Evolutionary conservation across 2,113 vertebrate genomes (phyloP).

Genomic region (Hirundichthys speculiger): DNA sequence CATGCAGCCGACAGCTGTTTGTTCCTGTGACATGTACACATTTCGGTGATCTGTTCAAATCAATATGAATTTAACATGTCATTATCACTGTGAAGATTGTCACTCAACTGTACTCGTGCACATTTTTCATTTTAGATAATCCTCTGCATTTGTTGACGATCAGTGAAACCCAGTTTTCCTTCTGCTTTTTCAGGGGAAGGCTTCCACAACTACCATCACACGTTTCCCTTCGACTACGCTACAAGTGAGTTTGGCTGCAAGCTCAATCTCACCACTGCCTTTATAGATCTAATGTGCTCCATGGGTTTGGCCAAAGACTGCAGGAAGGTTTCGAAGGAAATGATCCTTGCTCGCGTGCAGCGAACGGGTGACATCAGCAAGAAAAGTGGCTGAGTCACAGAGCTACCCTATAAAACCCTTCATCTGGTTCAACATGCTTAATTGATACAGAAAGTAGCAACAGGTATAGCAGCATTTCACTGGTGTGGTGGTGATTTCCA

Average conservation of each 20-base stretch:
- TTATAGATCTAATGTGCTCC: slow-evolving; percentile 90
- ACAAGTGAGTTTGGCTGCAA: slow-evolving; percentile 90
- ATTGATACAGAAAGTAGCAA: slow-evolving; percentile 37
- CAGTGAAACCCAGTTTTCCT: not conserved
- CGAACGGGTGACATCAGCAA: slow-evolving; percentile 88
- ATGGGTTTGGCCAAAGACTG: slow-evolving; percentile 88
- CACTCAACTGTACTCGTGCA: not conserved
- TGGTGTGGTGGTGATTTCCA: slow-evolving; percentile 43
- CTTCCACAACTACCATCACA: slow-evolving; percentile 96
- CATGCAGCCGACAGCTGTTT: not conserved
- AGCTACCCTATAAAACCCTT: not conserved
- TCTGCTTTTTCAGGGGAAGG: slow-evolving; percentile 88
- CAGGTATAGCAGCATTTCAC: slow-evolving; percentile 55
- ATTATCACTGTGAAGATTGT: not conserved
- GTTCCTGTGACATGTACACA: not conserved
- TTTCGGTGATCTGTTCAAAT: not conserved
- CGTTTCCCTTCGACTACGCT: slow-evolving; percentile 92
- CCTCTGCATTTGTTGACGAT: not conserved
- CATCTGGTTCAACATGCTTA: slow-evolving; percentile 23
- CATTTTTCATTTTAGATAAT: not conserved
- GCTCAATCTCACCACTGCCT: slow-evolving; percentile 89
- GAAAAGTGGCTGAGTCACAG: slow-evolving; percentile 86
- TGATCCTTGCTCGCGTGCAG: slow-evolving; percentile 79
- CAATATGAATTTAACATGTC: not conserved
- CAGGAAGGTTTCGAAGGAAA: slow-evolving; percentile 86